Evolutionary conservation across 2,113 vertebrate genomes (phyloP).

Genomic region (Saccopteryx leptura): DNA sequence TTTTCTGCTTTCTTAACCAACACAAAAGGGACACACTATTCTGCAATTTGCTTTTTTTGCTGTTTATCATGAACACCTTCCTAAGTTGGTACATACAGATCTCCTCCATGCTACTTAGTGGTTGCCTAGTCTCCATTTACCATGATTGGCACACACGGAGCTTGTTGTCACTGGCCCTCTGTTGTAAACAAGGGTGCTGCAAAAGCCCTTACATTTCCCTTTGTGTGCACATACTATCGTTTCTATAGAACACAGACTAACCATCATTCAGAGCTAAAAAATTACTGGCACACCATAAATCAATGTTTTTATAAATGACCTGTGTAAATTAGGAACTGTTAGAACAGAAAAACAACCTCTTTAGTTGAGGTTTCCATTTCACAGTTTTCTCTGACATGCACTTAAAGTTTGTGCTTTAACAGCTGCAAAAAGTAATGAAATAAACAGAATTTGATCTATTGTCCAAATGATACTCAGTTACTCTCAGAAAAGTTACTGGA

Average conservation of each 20-base stretch:
- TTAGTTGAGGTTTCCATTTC: neutral
- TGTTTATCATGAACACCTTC: slow-evolving; percentile 12
- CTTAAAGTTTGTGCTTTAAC: slow-evolving; percentile 24
- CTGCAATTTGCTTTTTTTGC: neutral
- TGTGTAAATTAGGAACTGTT: slow-evolving; percentile 9
- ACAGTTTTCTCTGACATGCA: neutral
- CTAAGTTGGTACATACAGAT: neutral
- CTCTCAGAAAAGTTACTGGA: slow-evolving; percentile 7
- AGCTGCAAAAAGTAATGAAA: slow-evolving; percentile 25
- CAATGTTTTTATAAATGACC: neutral
- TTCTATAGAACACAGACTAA: neutral
- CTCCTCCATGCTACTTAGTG: neutral
- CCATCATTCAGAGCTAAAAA: neutral
- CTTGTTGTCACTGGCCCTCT: neutral
- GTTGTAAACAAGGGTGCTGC: neutral
- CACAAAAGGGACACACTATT: neutral
- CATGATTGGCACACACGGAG: neutral
- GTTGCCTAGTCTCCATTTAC: neutral
- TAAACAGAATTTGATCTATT: slow-evolving; percentile 11
- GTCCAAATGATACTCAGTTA: slow-evolving; percentile 1
- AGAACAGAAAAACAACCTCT: slow-evolving; percentile 16
- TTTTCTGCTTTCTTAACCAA: neutral
- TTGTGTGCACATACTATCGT: neutral
- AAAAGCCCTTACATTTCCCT: neutral
- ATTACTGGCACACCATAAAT: neutral